Evolutionary conservation across 2,888 invertebrate species (phyloP).

Genomic region (Zhengitettix transpicula): DNA sequence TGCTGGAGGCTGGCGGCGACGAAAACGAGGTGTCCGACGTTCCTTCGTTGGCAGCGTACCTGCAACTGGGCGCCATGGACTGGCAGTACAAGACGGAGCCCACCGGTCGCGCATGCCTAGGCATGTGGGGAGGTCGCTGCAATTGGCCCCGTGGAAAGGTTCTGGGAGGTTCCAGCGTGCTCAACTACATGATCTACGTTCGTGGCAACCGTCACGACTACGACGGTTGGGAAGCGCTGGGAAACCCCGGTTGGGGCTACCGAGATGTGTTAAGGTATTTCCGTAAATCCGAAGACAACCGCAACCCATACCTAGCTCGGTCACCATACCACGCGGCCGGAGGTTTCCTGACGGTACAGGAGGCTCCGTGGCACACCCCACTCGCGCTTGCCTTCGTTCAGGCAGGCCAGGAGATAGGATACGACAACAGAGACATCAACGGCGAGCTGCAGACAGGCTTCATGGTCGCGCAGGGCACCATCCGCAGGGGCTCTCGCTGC

Average conservation of each 20-base stretch:
- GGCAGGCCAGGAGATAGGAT: constrained; percentile 66
- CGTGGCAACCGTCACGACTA: constrained; percentile 70
- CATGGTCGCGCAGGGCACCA: constrained; percentile 68
- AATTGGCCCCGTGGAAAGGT: constrained; percentile 84
- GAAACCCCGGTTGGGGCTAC: constrained; percentile 83
- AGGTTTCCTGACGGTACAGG: constrained; percentile 63
- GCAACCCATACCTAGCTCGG: constrained; percentile 62
- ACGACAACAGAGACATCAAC: constrained; percentile 67
- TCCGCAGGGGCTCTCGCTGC: constrained; percentile 61
- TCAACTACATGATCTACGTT: constrained; percentile 85
- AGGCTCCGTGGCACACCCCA: constrained; percentile 71
- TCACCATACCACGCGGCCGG: constrained; percentile 53
- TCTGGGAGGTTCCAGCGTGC: constrained; percentile 70
- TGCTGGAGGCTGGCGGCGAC: constrained; percentile 73
- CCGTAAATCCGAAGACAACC: constrained; percentile 75
- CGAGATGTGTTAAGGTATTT: constrained; percentile 72
- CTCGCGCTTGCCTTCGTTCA: constrained; percentile 68
- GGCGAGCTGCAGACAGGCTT: constrained; percentile 64
- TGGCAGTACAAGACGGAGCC: constrained; percentile 85
- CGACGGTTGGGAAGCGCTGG: constrained; percentile 71
- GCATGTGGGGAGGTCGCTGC: constrained; percentile 64
- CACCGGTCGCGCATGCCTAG: constrained; percentile 61
- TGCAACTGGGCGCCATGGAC: constrained; percentile 71
- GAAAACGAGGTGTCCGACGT: constrained; percentile 80
- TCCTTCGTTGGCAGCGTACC: constrained; percentile 69